These are phyloP conservation scores for Ophion costatus DNA, from an alignment of 2,888 invertebrate genomes.

Conservation along the genomic window DNA sequence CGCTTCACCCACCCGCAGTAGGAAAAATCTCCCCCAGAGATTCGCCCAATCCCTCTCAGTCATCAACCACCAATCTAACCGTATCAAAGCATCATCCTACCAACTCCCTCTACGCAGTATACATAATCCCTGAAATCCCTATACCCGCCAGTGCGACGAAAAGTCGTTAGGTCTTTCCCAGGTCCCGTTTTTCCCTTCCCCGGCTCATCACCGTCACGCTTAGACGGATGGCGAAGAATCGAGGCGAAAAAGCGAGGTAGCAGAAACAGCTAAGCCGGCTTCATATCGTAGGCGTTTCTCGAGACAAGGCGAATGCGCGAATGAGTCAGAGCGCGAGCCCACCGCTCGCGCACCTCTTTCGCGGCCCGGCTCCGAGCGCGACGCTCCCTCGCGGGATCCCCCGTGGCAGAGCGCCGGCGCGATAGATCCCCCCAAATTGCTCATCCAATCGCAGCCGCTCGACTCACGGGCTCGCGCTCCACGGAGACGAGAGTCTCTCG, in stretches of 20 bases:
- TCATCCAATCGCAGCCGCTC: conserved; percentile 49
- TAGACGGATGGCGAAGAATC: background rate
- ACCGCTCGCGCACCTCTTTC: conserved; percentile 14
- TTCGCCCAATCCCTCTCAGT: too few relatives aligned
- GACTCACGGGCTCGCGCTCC: conserved; percentile 52
- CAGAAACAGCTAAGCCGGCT: conserved; percentile 11
- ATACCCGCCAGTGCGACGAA: background rate
- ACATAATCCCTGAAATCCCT: background rate
- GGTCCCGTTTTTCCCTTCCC: background rate
- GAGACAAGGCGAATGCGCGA: conserved; percentile 25
- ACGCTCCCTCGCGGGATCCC: conserved; percentile 49
- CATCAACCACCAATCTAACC: too few relatives aligned
- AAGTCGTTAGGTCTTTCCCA: conserved; percentile 15
- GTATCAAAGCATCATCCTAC: too few relatives aligned
- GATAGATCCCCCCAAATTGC: conserved; percentile 44
- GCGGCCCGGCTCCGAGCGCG: conserved; percentile 1
- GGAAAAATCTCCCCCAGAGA: too few relatives aligned
- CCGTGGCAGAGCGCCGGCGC: conserved; percentile 48
- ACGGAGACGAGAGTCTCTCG: conserved; percentile 4
- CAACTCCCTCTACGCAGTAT: too few relatives aligned
- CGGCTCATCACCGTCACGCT: background rate
- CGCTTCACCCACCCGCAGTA: too few relatives aligned
- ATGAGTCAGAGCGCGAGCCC: conserved; percentile 52
- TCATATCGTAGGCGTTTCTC: conserved; percentile 46
- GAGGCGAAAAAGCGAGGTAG: background rate